These are phyloP conservation scores for Drosophila picticornis DNA, from an alignment of 2,888 invertebrate species.

Conservation along the genomic window DNA sequence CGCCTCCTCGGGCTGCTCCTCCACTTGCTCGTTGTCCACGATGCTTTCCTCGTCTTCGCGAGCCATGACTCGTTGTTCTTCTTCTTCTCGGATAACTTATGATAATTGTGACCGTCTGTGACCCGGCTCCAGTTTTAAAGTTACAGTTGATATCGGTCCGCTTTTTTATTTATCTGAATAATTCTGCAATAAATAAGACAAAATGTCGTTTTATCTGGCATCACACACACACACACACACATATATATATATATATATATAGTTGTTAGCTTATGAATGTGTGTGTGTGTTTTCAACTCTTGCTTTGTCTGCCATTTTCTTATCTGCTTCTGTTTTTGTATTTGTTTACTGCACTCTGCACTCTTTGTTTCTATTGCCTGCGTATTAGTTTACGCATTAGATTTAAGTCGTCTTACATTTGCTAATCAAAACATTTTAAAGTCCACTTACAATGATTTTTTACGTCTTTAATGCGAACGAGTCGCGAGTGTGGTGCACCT, in stretches of 20 bases:
- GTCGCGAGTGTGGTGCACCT: slow-evolving; percentile 38
- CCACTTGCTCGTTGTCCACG: slow-evolving; percentile 64
- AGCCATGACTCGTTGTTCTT: slow-evolving; percentile 53
- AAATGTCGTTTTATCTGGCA: slow-evolving; percentile 49
- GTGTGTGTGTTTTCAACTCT: slow-evolving; percentile 60
- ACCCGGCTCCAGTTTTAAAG: slow-evolving; percentile 23
- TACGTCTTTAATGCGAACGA: slow-evolving; percentile 9
- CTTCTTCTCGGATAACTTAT: slow-evolving; percentile 37
- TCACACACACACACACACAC: slow-evolving; percentile 6
- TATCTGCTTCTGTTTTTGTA: slow-evolving; percentile 43
- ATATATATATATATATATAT: neutral
- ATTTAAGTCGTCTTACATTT: slow-evolving; percentile 25
- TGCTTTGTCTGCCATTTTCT: slow-evolving; percentile 67
- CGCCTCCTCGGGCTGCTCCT: slow-evolving; percentile 20
- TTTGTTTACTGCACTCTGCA: slow-evolving; percentile 62
- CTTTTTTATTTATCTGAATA: slow-evolving; percentile 34
- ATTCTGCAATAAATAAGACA: slow-evolving; percentile 50
- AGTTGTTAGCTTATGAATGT: slow-evolving; percentile 3
- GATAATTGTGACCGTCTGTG: slow-evolving; percentile 17
- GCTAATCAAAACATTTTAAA: slow-evolving; percentile 62
- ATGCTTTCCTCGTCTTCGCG: slow-evolving; percentile 70
- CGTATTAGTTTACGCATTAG: slow-evolving; percentile 49
- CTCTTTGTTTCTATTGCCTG: slow-evolving; percentile 72
- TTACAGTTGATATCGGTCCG: slow-evolving; percentile 45
- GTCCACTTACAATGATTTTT: slow-evolving; percentile 44